Conservation (phyloP, 2,888 invertebrate species). For the Rhaphigaster nebulosa region DNA sequence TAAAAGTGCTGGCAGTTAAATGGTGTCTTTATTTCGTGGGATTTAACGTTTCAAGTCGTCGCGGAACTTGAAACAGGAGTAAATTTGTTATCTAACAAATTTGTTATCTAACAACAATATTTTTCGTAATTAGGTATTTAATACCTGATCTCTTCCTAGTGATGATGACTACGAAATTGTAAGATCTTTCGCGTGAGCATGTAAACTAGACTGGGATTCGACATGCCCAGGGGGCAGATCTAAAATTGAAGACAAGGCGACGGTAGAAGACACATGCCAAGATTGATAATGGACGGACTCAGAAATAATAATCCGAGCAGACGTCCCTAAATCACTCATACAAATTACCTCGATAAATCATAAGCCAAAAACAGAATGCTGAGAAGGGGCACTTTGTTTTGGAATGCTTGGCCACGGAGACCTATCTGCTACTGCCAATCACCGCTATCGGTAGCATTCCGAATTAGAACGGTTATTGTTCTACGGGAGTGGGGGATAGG, state of each 20-base stretch:
- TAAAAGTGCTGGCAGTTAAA: no score
- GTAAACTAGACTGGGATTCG: slow-evolving; percentile 6
- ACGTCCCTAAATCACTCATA: slow-evolving; percentile 45
- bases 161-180: not conserved
- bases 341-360: slow-evolving; percentile 47
- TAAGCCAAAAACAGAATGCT: slow-evolving; percentile 49
- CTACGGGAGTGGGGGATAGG: not conserved
- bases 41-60: no score
- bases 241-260: slow-evolving; percentile 45
- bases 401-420: slow-evolving; percentile 15
- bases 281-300: slow-evolving; percentile 48
- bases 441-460: slow-evolving; percentile 4
- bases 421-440: slow-evolving; percentile 47
- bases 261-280: slow-evolving; percentile 45
- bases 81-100: not conserved
- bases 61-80: not conserved
- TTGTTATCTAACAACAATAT: not conserved
- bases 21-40: no score
- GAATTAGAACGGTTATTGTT: slow-evolving; percentile 34
- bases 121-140: not conserved
- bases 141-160: not conserved
- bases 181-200: not conserved
- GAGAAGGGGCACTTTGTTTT: slow-evolving; percentile 44
- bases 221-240: slow-evolving; percentile 13
- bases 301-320: slow-evolving; percentile 44